Base-by-base conservation (phyloP, 1,140 invertebrate species). In the Probaryconus sp. region DNA sequence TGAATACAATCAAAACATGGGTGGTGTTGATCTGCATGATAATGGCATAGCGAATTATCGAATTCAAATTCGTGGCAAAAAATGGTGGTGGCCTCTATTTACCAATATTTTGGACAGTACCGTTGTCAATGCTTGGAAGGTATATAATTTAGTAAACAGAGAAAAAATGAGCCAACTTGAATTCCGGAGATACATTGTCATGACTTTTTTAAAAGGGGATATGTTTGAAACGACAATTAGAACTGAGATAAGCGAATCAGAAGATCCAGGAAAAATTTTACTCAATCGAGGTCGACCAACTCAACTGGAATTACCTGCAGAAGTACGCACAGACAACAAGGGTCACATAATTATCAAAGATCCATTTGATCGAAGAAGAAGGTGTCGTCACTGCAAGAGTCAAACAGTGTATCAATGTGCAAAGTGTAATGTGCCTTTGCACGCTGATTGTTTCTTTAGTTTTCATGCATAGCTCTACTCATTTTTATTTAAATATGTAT, bases 31-130 rank as follows among this genome's bases (percentile, higher is more conserved):
- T 28, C n/a, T 28, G n/a, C 21, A 28, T 2, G 24, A 45, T 7
- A 30, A 45, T 28, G 42, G 42, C 1, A 45, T 45, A 11, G 42
- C 42, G 11, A 45, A 45, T 28, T 43, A 43, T 6, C 40, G 40
- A 11, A 43, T 43, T 28, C 0, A 10, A 30, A 28, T 45, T 28
- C 24, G 24, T 5, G 42, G 42, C 0, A 45, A 45, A 30, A 45
- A 45, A 45, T 45, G 24, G 42, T 45, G 21, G 5, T 45, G 24
- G 42, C 42, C 42, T 2, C 14, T 30, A 28, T 45, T 45, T 26
- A 30, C 16, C 13, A 45, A 45, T 10, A 9, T 7, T 6, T 16
- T 45, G 5, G 24, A 45, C 21, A 45, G 42, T 45, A 13, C 21
- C 6, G 7, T 45, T 11, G 42, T 45, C 13, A 28, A 45, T 21